These are phyloP conservation scores for Crenichthys baileyi DNA, from an alignment of 2,797 vertebrate genomes.

Conservation along the genomic window DNA sequence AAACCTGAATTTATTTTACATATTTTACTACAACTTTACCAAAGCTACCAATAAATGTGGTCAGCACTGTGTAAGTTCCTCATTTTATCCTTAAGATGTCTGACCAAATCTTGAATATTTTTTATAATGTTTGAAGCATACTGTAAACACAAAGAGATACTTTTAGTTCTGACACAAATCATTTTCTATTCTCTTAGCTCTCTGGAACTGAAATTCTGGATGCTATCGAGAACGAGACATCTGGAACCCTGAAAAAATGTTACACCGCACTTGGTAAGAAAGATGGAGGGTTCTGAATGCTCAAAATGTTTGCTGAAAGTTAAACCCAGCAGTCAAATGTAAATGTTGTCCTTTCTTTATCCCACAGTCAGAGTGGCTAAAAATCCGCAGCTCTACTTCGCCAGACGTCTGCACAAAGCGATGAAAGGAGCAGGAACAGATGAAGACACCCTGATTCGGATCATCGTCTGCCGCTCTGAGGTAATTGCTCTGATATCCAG, in stretches of 20 bases:
- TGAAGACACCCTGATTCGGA: constrained; percentile 82
- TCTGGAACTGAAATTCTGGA: constrained; percentile 84
- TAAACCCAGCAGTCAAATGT: neutral
- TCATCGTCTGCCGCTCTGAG: constrained; percentile 83
- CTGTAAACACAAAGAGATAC: neutral
- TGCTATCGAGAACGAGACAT: constrained; percentile 77
- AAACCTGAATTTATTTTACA: too few relatives aligned
- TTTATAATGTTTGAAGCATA: neutral
- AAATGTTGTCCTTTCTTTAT: neutral
- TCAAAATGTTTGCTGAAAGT: neutral
- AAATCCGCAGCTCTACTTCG: constrained; percentile 85
- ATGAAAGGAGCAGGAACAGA: constrained; percentile 84
- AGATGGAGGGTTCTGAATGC: neutral
- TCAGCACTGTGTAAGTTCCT: neutral
- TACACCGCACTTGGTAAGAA: constrained; percentile 78
- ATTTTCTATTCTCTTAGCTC: constrained; percentile 65
- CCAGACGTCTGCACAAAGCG: constrained; percentile 77
- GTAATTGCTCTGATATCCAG: constrained; percentile 48
- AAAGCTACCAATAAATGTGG: neutral
- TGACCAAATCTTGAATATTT: neutral
- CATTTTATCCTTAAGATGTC: neutral
- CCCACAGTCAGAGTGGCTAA: constrained; percentile 81
- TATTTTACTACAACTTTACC: neutral
- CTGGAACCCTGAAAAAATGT: constrained; percentile 83
- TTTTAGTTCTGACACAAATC: neutral